These are phyloP conservation scores for Phortica magna DNA, from an alignment of 2,888 invertebrate genomes.

Conservation along the genomic window DNA sequence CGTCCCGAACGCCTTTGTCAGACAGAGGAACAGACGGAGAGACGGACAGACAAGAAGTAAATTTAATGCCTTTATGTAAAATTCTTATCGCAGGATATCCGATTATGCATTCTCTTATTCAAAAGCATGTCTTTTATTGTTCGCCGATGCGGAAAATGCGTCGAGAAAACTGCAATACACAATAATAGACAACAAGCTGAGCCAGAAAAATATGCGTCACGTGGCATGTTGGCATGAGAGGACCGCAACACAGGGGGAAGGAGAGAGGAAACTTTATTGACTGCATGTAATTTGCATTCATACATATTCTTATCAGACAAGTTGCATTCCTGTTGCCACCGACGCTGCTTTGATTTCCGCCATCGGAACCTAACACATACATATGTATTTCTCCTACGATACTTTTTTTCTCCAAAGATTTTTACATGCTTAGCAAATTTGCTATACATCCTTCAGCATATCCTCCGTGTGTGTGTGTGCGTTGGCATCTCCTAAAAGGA, in stretches of 20 bases:
- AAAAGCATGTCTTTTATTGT: background rate
- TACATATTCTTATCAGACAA: constrained; percentile 14
- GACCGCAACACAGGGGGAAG: background rate
- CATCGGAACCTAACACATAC: background rate
- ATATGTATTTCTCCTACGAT: background rate
- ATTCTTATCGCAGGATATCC: constrained; percentile 6
- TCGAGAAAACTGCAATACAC: constrained; percentile 9
- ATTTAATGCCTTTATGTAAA: background rate
- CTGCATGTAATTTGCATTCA: constrained; percentile 23
- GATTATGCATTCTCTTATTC: background rate
- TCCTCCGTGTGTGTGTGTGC: too few relatives aligned
- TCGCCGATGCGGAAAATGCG: constrained; percentile 17
- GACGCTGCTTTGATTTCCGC: too few relatives aligned
- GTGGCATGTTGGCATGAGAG: background rate
- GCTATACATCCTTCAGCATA: background rate
- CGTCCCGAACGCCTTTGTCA: too few relatives aligned
- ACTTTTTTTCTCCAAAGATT: background rate
- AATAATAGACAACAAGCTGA: constrained; percentile 1
- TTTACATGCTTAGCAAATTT: constrained; percentile 8
- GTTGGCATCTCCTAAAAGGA: background rate
- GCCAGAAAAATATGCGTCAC: background rate
- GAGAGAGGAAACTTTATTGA: constrained; percentile 3
- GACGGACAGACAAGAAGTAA: too few relatives aligned
- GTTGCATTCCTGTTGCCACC: background rate
- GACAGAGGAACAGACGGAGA: too few relatives aligned